A percentile compares a stretch with the other conserved stretches of the same genome.
These are phyloP conservation scores for Echinometra lucunter DNA, from an alignment of 53 echinoderm and acorn worm genomes.

Conservation along the genomic window DNA sequence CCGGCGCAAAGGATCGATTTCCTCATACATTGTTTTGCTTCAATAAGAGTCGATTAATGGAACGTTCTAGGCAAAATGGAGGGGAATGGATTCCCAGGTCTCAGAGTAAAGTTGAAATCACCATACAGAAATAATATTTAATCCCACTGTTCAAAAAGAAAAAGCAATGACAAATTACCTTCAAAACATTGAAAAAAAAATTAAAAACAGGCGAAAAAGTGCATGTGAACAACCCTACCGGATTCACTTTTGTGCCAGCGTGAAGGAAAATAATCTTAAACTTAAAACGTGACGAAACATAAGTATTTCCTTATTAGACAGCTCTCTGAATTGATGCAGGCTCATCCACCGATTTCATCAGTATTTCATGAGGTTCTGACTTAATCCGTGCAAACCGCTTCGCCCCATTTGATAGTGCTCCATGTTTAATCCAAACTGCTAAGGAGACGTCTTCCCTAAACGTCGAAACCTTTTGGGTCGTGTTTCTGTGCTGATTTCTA, in stretches of 20 bases:
- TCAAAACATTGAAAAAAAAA: neutral
- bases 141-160: no score
- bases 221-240: neutral
- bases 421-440: neutral
- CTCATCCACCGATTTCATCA: neutral
- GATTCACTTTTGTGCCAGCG: neutral
- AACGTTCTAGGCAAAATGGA: neutral
- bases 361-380: neutral
- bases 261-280: neutral
- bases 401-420: neutral
- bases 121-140: no score
- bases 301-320: neutral
- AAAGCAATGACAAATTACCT: neutral
- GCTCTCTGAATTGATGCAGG: neutral
- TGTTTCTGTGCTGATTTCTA: neutral
- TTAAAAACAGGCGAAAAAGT: no score
- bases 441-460: no score
- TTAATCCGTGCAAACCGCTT: neutral
- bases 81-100: neutral
- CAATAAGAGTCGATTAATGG: neutral
- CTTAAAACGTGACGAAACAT: neutral
- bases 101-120: neutral
- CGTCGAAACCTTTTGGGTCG: neutral
- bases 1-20: neutral
- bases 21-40: neutral